phyloP scores from a whole-genome alignment of 2,888 invertebrate genomes.

The Himalopsyche tibetana region DNA sequence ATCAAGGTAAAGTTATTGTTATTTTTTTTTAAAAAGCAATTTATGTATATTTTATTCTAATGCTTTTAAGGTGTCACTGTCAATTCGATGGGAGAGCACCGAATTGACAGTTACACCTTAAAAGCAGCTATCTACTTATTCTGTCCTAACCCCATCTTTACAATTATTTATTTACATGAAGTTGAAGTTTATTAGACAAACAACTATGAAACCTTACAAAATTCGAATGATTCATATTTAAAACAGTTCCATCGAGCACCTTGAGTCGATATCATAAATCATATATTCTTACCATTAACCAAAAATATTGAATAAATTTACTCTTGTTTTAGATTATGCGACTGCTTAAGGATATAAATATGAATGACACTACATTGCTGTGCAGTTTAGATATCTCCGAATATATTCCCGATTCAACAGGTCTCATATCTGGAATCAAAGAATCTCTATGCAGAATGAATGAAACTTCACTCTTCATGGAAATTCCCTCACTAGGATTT shows the following conservation, averaged over 20 bases:
- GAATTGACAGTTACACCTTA: too few relatives aligned
- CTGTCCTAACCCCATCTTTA: too few relatives aligned
- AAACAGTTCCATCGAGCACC: too few relatives aligned
- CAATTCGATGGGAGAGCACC: too few relatives aligned
- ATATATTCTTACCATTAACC: not conserved
- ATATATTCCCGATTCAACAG: conserved; percentile 72
- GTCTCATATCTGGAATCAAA: conserved; percentile 69
- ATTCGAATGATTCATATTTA: too few relatives aligned
- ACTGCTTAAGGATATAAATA: conserved; percentile 71
- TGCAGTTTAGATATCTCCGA: conserved; percentile 71
- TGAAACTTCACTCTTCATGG: conserved; percentile 68
- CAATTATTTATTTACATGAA: too few relatives aligned
- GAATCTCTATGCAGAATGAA: conserved; percentile 69
- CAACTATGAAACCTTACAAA: too few relatives aligned
- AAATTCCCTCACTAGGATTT: conserved; percentile 71
- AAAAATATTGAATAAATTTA: not conserved
- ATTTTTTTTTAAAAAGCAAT: not conserved
- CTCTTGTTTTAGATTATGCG: conserved; percentile 70
- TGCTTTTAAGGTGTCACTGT: too few relatives aligned
- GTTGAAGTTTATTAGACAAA: too few relatives aligned
- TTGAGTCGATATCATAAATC: not conserved
- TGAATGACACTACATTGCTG: conserved; percentile 71
- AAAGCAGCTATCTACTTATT: too few relatives aligned
- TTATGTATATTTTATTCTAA: not conserved
- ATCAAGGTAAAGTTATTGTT: conserved; percentile 71